Evolutionary conservation across 1,140 invertebrate species (phyloP).

Genomic region (Conus betulinus): DNA sequence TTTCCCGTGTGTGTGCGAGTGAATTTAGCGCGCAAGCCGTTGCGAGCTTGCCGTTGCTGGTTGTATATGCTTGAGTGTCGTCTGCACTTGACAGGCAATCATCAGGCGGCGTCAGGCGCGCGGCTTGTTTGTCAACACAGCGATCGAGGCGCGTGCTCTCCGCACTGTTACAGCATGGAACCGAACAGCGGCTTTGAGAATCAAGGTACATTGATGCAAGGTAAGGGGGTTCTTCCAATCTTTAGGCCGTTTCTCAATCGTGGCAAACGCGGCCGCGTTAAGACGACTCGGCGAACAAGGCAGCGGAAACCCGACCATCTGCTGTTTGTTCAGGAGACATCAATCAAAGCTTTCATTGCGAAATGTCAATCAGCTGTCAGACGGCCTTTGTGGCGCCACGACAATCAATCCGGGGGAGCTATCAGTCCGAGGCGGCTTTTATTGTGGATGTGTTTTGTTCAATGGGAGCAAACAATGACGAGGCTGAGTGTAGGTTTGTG

Average conservation of each 20-base stretch:
- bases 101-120: slow-evolving; percentile 34
- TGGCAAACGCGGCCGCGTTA: neutral
- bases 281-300: neutral
- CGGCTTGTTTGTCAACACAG: slow-evolving; percentile 35
- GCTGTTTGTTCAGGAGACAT: slow-evolving; percentile 72
- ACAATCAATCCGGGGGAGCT: slow-evolving; percentile 71
- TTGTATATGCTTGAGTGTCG: neutral
- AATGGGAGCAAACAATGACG: slow-evolving; percentile 67
- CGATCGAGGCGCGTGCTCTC: neutral
- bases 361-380: slow-evolving; percentile 75
- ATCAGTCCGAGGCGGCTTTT: slow-evolving; percentile 72
- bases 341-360: slow-evolving; percentile 73
- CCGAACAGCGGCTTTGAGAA: neutral
- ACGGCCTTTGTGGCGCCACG: slow-evolving; percentile 68
- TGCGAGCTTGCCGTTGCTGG: neutral
- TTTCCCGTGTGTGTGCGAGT: slow-evolving; percentile 37
- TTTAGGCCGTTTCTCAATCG: neutral
- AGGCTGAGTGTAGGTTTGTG: too few relatives aligned
- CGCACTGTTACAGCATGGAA: neutral
- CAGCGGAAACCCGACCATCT: slow-evolving; percentile 55
- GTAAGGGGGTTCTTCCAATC: neutral
- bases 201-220: neutral
- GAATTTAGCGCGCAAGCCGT: neutral
- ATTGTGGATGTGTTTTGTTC: slow-evolving; percentile 73
- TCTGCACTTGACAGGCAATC: neutral